Evolutionary conservation across 2,113 vertebrate species (phyloP).

Genomic region (Heterotis niloticus): DNA sequence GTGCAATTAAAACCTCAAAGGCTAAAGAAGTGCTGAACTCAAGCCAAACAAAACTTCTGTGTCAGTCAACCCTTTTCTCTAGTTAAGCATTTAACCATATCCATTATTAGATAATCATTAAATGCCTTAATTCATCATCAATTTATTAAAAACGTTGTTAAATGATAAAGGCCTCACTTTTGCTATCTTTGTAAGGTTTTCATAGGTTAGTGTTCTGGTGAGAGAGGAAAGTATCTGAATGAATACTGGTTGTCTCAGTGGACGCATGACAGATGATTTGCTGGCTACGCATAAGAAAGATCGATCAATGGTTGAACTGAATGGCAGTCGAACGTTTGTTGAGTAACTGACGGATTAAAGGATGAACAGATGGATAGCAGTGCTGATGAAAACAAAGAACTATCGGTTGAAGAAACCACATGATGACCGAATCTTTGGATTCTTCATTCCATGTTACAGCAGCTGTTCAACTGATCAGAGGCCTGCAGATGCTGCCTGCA

Average conservation of each 20-base stretch:
- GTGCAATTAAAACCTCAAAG: slow-evolving; percentile 1
- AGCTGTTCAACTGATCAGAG: not conserved
- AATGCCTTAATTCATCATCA: too few species aligned
- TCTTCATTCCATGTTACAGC: not conserved
- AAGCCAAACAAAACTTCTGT: not conserved
- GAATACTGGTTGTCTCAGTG: not conserved
- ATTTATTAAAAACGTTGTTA: too few species aligned
- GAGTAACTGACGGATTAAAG: not conserved
- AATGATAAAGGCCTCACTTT: too few species aligned
- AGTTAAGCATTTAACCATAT: too few species aligned
- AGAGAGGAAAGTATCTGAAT: not conserved
- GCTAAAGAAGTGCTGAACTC: not conserved
- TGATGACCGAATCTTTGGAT: not conserved
- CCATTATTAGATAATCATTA: too few species aligned
- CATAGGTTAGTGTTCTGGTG: not conserved
- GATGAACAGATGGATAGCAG: not conserved
- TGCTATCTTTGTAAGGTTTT: too few species aligned
- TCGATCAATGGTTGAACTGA: not conserved
- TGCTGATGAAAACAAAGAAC: not conserved
- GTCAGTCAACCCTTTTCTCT: not conserved
- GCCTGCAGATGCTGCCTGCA: not conserved
- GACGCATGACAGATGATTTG: not conserved
- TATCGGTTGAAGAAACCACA: not conserved
- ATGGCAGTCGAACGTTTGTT: not conserved
- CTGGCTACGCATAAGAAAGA: slow-evolving; percentile 1